A percentile compares a stretch with the other conserved stretches of the same genome.
Conservation (phyloP, 1,140 invertebrate species). For the Heliconius eleuchia region DNA sequence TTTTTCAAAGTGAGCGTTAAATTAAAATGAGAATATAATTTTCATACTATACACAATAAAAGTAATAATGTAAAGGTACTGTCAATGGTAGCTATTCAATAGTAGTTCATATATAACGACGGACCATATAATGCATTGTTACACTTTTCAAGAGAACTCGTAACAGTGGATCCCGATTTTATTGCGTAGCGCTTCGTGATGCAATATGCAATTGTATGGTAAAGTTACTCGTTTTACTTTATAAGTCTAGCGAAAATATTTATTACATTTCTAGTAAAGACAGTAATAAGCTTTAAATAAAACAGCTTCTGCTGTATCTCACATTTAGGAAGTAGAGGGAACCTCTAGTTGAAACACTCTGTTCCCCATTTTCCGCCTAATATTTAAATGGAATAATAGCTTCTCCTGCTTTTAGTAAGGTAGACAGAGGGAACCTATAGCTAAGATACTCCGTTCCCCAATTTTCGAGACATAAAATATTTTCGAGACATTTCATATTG, state of each 20-base stretch:
- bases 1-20: neutral
- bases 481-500: too few species aligned
- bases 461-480: too few species aligned
- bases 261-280: conserved; percentile 12
- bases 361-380: too few species aligned
- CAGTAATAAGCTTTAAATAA: too few species aligned
- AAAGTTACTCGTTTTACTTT: conserved; percentile 22
- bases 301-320: too few species aligned
- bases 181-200: conserved; percentile 55
- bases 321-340: too few species aligned
- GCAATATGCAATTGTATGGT: conserved; percentile 49
- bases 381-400: too few species aligned
- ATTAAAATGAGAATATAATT: neutral
- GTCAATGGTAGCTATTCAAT: conserved; percentile 44
- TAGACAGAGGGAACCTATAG: too few species aligned
- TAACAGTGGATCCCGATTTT: conserved; percentile 68
- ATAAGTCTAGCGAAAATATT: conserved; percentile 20
- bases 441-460: too few species aligned
- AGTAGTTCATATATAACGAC: conserved; percentile 48
- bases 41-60: neutral
- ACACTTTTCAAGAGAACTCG: conserved; percentile 54
- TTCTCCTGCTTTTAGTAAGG: too few species aligned
- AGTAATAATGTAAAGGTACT: conserved; percentile 19
- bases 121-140: conserved; percentile 53
- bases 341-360: too few species aligned